These are phyloP conservation scores for Drosophila merina DNA, from an alignment of 2,888 invertebrate genomes.

Conservation along the genomic window DNA sequence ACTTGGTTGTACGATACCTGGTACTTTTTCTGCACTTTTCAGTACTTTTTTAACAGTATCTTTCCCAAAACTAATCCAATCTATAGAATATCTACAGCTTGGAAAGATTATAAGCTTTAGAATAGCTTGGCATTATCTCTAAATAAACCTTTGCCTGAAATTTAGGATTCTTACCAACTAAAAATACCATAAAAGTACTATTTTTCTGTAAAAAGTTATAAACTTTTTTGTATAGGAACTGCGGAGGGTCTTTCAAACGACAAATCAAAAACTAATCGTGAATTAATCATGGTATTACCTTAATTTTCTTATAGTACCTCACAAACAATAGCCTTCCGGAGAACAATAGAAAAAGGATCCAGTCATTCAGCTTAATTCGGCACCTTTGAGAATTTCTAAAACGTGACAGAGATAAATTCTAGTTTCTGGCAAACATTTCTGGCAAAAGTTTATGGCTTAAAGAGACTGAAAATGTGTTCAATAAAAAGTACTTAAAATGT, in stretches of 20 bases:
- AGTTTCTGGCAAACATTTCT: background rate
- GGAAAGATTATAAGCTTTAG: background rate
- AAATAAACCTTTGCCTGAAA: background rate
- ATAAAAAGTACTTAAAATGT: background rate
- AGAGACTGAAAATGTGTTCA: too few species aligned
- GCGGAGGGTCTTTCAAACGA: background rate
- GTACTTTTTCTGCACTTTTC: background rate
- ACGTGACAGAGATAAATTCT: background rate
- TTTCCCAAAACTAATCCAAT: background rate
- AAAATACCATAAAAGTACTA: background rate
- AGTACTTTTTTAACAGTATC: background rate
- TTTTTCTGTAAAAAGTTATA: background rate
- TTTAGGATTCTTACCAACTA: background rate
- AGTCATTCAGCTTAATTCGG: background rate
- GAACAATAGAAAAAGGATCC: slow-evolving; percentile 1
- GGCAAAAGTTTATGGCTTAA: too few species aligned
- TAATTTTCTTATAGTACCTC: background rate
- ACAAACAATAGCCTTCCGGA: background rate
- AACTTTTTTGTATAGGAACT: background rate
- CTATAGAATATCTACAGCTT: too few species aligned
- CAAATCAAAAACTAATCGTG: background rate
- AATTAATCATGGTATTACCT: slow-evolving; percentile 2
- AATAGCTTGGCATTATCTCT: background rate
- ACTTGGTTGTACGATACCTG: background rate
- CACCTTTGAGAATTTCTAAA: background rate